phyloP scores from a whole-genome alignment of 2,797 vertebrate genomes.

The Cygnus olor region DNA sequence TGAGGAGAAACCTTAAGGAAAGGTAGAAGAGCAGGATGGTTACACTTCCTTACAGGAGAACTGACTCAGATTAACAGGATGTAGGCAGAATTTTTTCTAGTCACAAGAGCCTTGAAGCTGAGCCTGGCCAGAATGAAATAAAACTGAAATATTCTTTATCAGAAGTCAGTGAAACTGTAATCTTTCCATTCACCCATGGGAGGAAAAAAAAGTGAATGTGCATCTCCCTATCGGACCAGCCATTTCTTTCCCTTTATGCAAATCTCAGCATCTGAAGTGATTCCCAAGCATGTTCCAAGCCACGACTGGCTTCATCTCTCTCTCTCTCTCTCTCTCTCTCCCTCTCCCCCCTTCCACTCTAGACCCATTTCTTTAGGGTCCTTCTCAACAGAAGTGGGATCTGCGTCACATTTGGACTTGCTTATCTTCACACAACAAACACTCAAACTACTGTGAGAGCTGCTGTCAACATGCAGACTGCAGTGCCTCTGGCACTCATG shows the following conservation, averaged over 20 bases:
- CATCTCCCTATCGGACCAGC: background rate
- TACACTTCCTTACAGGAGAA: background rate
- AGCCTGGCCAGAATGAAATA: background rate
- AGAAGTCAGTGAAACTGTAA: background rate
- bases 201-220: background rate
- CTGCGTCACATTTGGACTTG: background rate
- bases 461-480: background rate
- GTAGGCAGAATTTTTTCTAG: background rate
- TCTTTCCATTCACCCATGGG: background rate
- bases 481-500: background rate
- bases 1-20: background rate
- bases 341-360: background rate
- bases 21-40: background rate
- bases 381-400: slow-evolving; percentile 14
- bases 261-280: background rate
- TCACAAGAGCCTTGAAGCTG: background rate
- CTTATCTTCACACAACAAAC: slow-evolving; percentile 40
- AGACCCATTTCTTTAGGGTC: background rate
- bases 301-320: background rate
- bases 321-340: slow-evolving; percentile 4
- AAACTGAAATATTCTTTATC: background rate
- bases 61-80: background rate
- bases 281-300: slow-evolving; percentile 15
- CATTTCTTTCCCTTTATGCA: slow-evolving; percentile 40
- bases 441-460: background rate